Evolutionary conservation across 2,888 invertebrate genomes (phyloP).

Genomic region (Catocala fraxini): DNA sequence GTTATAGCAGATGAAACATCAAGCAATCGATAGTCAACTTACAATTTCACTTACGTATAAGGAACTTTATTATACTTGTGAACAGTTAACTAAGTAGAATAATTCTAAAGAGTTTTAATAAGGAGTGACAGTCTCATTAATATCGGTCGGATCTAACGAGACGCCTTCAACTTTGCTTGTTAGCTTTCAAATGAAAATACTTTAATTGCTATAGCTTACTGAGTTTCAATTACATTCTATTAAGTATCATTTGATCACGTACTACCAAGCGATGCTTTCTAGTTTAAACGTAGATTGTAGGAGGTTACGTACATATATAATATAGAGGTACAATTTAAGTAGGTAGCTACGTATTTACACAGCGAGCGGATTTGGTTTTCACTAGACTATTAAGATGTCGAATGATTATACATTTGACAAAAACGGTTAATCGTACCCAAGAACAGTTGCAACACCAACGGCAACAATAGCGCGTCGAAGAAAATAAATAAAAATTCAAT

Average conservation of each 20-base stretch:
- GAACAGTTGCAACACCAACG: too few relatives aligned
- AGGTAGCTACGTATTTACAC: too few relatives aligned
- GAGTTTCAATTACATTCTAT: conserved; percentile 36
- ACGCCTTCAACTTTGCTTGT: conserved; percentile 71
- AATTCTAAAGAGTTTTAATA: conserved; percentile 68
- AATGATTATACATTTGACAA: too few relatives aligned
- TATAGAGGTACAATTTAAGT: too few relatives aligned
- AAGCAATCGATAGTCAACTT: background rate
- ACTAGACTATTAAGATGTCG: too few relatives aligned
- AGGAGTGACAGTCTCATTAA: conserved; percentile 66
- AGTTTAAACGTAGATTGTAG: conserved; percentile 9
- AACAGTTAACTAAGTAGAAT: conserved; percentile 65
- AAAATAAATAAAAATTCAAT: too few relatives aligned
- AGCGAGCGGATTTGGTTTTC: too few relatives aligned
- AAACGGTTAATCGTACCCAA: too few relatives aligned
- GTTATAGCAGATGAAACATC: too few relatives aligned
- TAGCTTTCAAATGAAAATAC: conserved; percentile 64
- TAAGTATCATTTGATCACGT: conserved; percentile 16
- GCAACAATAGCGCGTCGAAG: too few relatives aligned
- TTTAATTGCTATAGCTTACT: conserved; percentile 48
- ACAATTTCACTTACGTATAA: background rate
- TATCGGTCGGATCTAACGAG: conserved; percentile 64
- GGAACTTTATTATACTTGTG: conserved; percentile 35
- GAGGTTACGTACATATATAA: too few relatives aligned
- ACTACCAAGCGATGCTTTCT: conserved; percentile 7